These are phyloP conservation scores for Corvus cornix DNA, from an alignment of 2,113 vertebrate species.

Conservation along the genomic window DNA sequence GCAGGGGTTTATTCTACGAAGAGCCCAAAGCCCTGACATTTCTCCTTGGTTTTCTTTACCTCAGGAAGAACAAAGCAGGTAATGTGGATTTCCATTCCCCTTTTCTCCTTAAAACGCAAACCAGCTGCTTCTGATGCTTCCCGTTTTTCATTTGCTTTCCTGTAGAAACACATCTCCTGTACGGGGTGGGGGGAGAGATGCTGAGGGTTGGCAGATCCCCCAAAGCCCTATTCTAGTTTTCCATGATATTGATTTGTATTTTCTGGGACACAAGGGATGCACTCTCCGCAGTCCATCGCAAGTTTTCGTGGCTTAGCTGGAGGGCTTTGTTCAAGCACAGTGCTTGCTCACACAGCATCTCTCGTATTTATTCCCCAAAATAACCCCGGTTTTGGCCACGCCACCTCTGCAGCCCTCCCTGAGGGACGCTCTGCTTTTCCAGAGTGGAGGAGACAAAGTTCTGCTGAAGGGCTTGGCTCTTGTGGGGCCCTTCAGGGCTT, in stretches of 20 bases:
- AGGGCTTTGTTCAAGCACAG: background rate
- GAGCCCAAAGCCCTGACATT: background rate
- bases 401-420: background rate
- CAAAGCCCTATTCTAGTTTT: background rate
- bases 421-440: background rate
- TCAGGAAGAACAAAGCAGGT: conserved; percentile 42
- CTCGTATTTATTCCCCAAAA: background rate
- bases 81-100: background rate
- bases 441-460: background rate
- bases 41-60: background rate
- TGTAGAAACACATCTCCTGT: background rate
- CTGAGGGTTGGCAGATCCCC: background rate
- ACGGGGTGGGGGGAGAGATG: background rate
- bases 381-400: background rate
- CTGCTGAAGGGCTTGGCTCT: background rate
- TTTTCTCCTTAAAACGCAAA: background rate
- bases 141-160: background rate
- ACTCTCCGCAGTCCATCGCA: background rate
- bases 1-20: conserved; percentile 31
- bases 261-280: background rate
- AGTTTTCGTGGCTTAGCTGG: background rate
- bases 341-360: background rate
- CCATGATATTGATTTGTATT: background rate
- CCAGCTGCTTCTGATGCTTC: background rate
- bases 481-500: background rate